These are phyloP conservation scores for Spermophilus dauricus DNA, from an alignment of 2,113 vertebrate genomes.

Conservation along the genomic window DNA sequence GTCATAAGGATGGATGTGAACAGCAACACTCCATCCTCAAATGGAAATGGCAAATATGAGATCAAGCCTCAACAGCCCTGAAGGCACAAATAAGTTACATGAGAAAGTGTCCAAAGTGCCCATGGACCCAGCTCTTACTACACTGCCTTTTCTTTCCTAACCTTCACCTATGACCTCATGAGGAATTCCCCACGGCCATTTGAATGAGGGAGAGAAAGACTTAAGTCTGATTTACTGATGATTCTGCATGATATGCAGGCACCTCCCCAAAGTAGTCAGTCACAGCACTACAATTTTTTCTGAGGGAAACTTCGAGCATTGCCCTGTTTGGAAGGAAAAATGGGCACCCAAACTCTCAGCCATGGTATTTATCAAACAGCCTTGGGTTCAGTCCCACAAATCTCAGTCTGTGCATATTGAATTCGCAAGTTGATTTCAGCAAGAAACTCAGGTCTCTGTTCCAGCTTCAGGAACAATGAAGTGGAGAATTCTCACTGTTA, in stretches of 20 bases:
- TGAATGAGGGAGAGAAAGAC: background rate
- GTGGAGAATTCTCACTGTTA: background rate
- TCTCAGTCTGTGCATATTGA: background rate
- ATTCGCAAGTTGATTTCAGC: background rate
- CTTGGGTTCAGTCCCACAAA: background rate
- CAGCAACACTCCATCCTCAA: background rate
- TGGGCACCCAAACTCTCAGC: background rate
- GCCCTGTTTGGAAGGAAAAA: background rate
- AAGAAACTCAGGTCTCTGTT: background rate
- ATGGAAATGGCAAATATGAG: background rate
- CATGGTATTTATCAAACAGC: background rate
- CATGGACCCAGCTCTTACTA: background rate
- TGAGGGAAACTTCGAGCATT: background rate
- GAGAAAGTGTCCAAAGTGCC: background rate
- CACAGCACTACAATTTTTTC: background rate
- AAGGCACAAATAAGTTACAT: background rate
- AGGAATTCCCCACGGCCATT: background rate
- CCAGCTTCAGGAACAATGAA: background rate
- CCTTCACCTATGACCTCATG: background rate
- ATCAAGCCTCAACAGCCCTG: background rate
- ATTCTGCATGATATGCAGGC: fast-evolving
- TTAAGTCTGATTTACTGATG: background rate
- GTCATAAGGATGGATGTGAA: background rate
- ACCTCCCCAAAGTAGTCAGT: background rate
- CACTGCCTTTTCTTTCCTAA: background rate